A percentile compares a stretch with the other conserved stretches of the same genome.
These are phyloP conservation scores for Poliocrania exsul DNA, from an alignment of 2,797 vertebrate genomes.

Conservation along the genomic window DNA sequence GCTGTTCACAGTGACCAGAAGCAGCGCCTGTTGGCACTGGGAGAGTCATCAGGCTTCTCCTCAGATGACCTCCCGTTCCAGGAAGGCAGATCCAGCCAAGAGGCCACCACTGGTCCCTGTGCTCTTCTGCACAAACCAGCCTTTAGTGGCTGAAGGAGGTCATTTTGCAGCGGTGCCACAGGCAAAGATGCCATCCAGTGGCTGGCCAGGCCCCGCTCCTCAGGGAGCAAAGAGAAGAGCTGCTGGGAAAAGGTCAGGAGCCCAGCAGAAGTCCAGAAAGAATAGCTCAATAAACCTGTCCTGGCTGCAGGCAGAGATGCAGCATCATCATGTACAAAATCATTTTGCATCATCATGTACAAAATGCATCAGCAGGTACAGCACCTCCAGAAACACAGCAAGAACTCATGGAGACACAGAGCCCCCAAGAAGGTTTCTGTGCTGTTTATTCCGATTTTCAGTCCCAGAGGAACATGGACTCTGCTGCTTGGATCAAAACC, in stretches of 20 bases:
- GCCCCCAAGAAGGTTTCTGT: neutral
- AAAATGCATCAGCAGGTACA: accelerated
- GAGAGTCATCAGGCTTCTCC: neutral
- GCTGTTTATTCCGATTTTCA: accelerated
- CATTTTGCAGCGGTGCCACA: neutral
- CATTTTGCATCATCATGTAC: accelerated
- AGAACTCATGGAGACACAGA: neutral
- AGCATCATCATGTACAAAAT: accelerated
- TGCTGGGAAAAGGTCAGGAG: neutral
- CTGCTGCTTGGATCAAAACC: neutral
- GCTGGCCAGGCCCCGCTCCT: neutral
- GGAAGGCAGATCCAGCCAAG: neutral
- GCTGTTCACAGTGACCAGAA: neutral
- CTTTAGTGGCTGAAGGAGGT: neutral
- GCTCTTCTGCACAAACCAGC: neutral
- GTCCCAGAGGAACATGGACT: accelerated
- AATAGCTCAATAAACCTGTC: neutral
- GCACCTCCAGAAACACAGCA: neutral
- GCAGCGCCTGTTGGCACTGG: accelerated
- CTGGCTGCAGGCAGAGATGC: neutral
- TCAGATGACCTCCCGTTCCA: neutral
- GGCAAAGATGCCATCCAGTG: neutral
- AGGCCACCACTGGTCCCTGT: neutral
- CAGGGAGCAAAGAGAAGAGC: neutral
- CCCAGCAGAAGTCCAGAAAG: neutral